These are phyloP conservation scores for Noturus placidus DNA, from an alignment of 2,113 vertebrate species.

Conservation along the genomic window DNA sequence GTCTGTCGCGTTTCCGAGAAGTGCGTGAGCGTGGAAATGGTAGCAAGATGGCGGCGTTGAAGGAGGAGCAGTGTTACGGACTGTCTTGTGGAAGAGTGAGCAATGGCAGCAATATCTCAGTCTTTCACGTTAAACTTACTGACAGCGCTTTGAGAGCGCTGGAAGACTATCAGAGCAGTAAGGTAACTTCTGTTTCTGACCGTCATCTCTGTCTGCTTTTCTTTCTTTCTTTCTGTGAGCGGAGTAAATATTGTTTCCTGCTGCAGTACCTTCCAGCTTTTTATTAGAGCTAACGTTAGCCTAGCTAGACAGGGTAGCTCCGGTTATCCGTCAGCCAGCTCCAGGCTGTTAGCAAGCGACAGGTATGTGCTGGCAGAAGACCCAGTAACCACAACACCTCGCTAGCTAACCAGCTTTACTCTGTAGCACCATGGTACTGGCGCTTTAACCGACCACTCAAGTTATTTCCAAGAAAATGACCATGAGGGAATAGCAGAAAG, in stretches of 20 bases:
- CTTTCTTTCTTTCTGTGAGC: neutral
- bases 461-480: neutral
- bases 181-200: constrained; percentile 72
- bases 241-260: constrained; percentile 7
- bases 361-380: constrained; percentile 14
- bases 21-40: constrained; percentile 78
- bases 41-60: constrained; percentile 97
- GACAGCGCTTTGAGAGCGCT: constrained; percentile 89
- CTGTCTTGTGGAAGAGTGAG: constrained; percentile 94
- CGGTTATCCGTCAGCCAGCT: constrained; percentile 9
- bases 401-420: neutral
- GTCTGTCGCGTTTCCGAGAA: constrained; percentile 66
- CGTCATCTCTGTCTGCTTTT: neutral
- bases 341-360: neutral
- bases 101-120: constrained; percentile 86
- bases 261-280: constrained; percentile 2
- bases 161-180: constrained; percentile 83
- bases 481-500: neutral
- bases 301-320: neutral
- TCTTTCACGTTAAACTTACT: constrained; percentile 95
- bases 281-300: constrained; percentile 4
- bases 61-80: constrained; percentile 92
- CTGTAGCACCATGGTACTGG: neutral
- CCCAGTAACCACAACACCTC: neutral
- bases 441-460: neutral